Evolutionary conservation across 2,113 vertebrate species (phyloP), one percentile per base, ranked within the genome.

Genomic region (Bagarius yarrelli): DNA sequence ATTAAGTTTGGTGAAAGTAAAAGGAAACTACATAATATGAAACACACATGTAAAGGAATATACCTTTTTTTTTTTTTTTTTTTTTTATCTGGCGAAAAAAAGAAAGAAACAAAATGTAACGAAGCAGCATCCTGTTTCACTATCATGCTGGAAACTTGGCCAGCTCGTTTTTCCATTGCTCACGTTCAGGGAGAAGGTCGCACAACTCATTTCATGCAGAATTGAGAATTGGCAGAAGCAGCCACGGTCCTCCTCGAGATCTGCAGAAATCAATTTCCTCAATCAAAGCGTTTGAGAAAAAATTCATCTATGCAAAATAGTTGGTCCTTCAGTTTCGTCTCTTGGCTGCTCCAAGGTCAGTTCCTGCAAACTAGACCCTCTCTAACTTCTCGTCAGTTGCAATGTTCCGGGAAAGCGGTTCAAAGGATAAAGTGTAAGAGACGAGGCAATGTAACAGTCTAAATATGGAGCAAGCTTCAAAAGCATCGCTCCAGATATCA

Each of bases 401-500:
- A 13, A 52, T 73, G 73, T 89, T 86, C 86, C 0, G 9, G 86
- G 84, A 86, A 81, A 76, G 78, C 75, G 64, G 83, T 85, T 88
- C 82, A 88, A 87, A 89, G 84, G 70, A 81, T 67, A 75, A 85
- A 80, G 27, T 27, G 44, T n/a, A 79, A 86, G 80, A 5, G 76
- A 84, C 83, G 60, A 5, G 64, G 32, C 19, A 52, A 77, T 27
- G 64, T 64, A 63, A n/a, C 76, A 83, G 79, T 75, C 63, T 81
- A 82, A 81, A 87, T 77, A 64, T 82, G 63, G 52, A 75, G 79
- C 71, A 12, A 36, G 83, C 81, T 81, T 83, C 83, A 85, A 85
- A 87, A 76, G 56, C 61, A 83, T 77, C 16, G 9, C 64, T 71
- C 70, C 79, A 76, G 50, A 67, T 81, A 78, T 81, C 83, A 61